Evolutionary conservation across 2,113 vertebrate species (phyloP), one percentile per base, ranked within the genome.

Genomic region (Progne subis): DNA sequence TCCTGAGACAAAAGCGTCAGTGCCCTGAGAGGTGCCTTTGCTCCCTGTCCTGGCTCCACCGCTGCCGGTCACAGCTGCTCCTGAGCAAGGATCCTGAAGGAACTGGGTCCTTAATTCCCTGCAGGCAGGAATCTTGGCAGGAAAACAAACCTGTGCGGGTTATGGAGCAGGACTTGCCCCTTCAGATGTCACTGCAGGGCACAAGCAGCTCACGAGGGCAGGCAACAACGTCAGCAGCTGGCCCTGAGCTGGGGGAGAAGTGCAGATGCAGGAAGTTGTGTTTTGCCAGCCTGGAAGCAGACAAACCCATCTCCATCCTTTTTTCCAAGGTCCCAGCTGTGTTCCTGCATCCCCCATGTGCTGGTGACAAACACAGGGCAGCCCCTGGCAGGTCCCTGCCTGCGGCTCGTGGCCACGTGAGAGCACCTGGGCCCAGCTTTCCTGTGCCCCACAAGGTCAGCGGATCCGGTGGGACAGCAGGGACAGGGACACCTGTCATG

Each of bases 351-450:
- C 70, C 49, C 64, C 79, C 90, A 78, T 28, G 12, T 75, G 86
- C 92, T 34, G 80, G 74, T 4, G 56, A 57, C 55, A 80, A 76
- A 75, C 84, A 78, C 50, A 5, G 84, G 43, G 7, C 86, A 77
- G 7, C 12, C 34, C 8, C 72, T 21, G 44, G 1, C 76, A 64
- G 77, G 55, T 10, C 44, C 37, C 4, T 64, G 60, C 87, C 59
- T 0, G 4, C 79, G 68, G 78, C 11, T 52, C 23, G 21, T 2
- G 39, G 55, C 69, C 86, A 82, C 0, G 24, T 25, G 74, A 82
- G 65, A 86, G 74, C 79, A 87, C 9, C 87, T 87, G 91, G 81
- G 52, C 50, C 79, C 63, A 34, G 10, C 67, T 50, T 97, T 97
- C 95, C 96, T 55, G 65, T 11, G 32, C 2, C 76, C 39, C 55